Percentiles rank a stretch among this genome's conserved stretches.
Conservation (phyloP, 1,140 invertebrate species). For the Pseudomyrmex dendroicus region DNA sequence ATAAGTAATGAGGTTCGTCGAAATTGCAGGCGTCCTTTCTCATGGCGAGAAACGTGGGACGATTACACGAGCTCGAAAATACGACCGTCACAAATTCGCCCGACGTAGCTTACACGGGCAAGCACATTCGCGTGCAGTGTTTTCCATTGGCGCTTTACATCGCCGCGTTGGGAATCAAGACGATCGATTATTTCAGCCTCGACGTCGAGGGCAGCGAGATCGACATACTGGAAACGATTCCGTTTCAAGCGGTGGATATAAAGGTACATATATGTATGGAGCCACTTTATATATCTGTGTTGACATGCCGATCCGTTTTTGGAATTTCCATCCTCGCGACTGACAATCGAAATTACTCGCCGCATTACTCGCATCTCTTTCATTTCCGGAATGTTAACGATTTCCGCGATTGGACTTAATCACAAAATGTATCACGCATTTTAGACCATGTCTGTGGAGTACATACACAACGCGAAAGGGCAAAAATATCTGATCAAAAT, state of each 20-base stretch:
- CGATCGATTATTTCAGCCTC: slow-evolving; percentile 84
- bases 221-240: slow-evolving; percentile 86
- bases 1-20: neutral
- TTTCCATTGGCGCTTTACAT: slow-evolving; percentile 85
- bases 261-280: slow-evolving; percentile 65
- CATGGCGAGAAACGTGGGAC: slow-evolving; percentile 76
- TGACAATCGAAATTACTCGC: neutral
- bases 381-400: neutral
- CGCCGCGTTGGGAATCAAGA: slow-evolving; percentile 81
- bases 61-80: slow-evolving; percentile 64
- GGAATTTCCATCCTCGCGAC: neutral
- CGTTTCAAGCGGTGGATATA: slow-evolving; percentile 85
- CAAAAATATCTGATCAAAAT: slow-evolving; percentile 76
- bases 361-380: neutral
- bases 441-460: slow-evolving; percentile 82
- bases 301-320: too few species aligned
- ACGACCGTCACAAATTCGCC: slow-evolving; percentile 52
- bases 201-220: slow-evolving; percentile 86
- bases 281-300: too few species aligned
- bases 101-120: slow-evolving; percentile 73
- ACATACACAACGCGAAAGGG: slow-evolving; percentile 78
- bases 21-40: slow-evolving; percentile 73
- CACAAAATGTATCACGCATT: slow-evolving; percentile 34
- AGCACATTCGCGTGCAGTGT: slow-evolving; percentile 83
- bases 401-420: neutral